Evolutionary conservation across 2,797 vertebrate genomes (phyloP).

Genomic region (Buphagus erythrorhynchus): DNA sequence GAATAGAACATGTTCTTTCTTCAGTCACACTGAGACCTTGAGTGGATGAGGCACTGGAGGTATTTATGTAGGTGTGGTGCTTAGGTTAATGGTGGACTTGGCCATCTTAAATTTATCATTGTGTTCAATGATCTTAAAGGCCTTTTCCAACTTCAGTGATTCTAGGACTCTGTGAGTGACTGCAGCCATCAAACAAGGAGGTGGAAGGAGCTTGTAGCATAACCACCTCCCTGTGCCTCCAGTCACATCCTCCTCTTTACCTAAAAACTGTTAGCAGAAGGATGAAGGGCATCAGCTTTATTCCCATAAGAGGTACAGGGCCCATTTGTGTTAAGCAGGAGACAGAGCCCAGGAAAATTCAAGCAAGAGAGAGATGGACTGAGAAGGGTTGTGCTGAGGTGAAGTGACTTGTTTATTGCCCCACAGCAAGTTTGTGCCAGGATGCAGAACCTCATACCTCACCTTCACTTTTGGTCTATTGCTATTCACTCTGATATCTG

Average conservation of each 20-base stretch:
- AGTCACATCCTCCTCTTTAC: background rate
- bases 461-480: background rate
- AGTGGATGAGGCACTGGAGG: background rate
- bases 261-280: background rate
- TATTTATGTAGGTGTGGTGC: background rate
- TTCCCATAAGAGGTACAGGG: background rate
- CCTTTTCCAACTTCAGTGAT: background rate
- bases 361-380: background rate
- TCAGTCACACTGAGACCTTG: background rate
- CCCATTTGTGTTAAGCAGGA: background rate
- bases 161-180: background rate
- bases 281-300: background rate
- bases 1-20: background rate
- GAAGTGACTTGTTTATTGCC: background rate
- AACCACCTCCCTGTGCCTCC: background rate
- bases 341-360: background rate
- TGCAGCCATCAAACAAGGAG: background rate
- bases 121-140: background rate
- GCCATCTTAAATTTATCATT: background rate
- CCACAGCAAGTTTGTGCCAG: background rate
- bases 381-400: background rate
- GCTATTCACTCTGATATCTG: background rate
- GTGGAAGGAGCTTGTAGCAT: background rate
- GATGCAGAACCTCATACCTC: background rate
- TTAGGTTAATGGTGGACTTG: background rate